Evolutionary conservation across 2,797 vertebrate genomes (phyloP).

Genomic region (Eulemur albifrons): DNA sequence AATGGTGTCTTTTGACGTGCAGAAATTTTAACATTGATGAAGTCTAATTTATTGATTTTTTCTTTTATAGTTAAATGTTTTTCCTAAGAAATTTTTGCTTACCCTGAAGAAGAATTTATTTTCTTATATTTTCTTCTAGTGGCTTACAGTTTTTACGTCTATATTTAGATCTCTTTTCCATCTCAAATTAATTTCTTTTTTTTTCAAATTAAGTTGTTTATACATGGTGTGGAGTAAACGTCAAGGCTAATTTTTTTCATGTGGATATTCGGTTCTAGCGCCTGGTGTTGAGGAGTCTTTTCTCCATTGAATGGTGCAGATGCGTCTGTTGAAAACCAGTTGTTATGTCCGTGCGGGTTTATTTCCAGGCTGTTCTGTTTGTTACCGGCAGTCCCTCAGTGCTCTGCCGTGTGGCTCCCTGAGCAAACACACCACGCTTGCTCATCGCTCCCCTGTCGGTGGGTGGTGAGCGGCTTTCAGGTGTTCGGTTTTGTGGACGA

Average conservation of each 20-base stretch:
- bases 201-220: background rate
- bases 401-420: background rate
- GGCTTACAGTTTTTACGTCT: background rate
- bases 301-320: background rate
- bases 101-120: background rate
- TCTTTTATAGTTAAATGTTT: background rate
- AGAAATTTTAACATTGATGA: background rate
- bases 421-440: rapidly evolving
- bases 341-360: background rate
- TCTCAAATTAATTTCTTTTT: background rate
- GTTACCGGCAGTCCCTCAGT: background rate
- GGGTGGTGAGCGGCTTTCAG: rapidly evolving
- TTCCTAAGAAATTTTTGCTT: background rate
- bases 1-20: background rate
- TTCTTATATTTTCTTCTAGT: background rate
- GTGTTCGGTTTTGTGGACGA: background rate
- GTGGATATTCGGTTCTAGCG: background rate
- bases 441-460: rapidly evolving
- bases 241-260: background rate
- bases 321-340: background rate
- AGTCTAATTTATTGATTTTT: background rate
- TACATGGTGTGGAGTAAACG: background rate
- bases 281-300: background rate
- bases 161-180: background rate
- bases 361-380: background rate